A percentile compares a stretch with the other conserved stretches of the same genome.
phyloP scores from a whole-genome alignment of 1,140 invertebrate species.

The Zaprionus gabonicus region DNA sequence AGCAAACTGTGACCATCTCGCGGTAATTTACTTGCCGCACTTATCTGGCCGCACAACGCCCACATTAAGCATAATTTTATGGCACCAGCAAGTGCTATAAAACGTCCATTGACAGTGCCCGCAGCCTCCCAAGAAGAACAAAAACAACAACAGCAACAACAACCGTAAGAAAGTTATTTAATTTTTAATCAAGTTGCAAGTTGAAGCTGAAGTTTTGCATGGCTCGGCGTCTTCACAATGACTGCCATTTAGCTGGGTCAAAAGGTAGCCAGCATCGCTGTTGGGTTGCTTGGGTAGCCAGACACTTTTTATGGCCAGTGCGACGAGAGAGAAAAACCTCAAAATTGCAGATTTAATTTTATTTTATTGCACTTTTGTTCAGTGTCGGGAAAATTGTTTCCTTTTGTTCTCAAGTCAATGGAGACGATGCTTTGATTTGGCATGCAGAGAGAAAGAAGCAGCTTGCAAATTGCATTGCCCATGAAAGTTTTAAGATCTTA shows the following conservation, averaged over 20 bases:
- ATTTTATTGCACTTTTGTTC: constrained; percentile 72
- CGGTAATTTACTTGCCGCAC: constrained; percentile 60
- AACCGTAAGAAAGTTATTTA: constrained; percentile 50
- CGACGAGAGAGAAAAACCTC: constrained; percentile 61
- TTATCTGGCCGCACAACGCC: constrained; percentile 44
- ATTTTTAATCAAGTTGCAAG: constrained; percentile 73
- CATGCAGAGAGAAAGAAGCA: constrained; percentile 38
- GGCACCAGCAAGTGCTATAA: constrained; percentile 48
- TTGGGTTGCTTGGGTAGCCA: constrained; percentile 21
- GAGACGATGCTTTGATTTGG: constrained; percentile 29
- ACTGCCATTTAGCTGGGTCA: constrained; percentile 69
- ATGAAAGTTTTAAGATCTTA: background rate
- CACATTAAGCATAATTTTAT: constrained; percentile 61
- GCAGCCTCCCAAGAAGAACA: constrained; percentile 7
- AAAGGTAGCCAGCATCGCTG: constrained; percentile 37
- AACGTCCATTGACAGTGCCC: constrained; percentile 59
- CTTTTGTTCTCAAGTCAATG: constrained; percentile 26
- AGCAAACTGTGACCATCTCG: constrained; percentile 14
- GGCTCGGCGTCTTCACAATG: constrained; percentile 35
- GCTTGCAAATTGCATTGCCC: constrained; percentile 17
- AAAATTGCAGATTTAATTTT: constrained; percentile 84
- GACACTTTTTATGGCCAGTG: constrained; percentile 74
- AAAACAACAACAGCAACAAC: constrained; percentile 12
- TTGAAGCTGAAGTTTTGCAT: constrained; percentile 60
- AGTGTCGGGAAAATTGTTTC: constrained; percentile 73